Evolutionary conservation across 2,113 vertebrate genomes (phyloP), one percentile per base, ranked within the genome.

Genomic region (Butastur rufipennis): DNA sequence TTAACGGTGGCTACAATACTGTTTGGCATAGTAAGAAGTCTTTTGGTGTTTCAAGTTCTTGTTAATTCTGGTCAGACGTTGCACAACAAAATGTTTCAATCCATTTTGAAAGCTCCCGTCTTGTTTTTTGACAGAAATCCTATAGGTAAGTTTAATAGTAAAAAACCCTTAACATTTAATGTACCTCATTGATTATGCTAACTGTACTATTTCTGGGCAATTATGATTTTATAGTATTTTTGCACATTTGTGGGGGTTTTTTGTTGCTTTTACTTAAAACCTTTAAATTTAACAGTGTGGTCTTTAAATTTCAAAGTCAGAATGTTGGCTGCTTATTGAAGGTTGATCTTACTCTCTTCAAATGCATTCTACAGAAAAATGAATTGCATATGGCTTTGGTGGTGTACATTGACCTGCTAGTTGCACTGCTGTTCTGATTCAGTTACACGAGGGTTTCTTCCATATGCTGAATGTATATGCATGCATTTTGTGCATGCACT

Each of bases 41-140:
- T 99, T 25, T 6, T 98, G 31, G 70, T 99, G 25, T 99, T 99
- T 96, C 94, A 98, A 4, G 95, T 99, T 86, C 97, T 99, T 42
- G 99, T 99, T 83, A 98, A 92, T 78, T 97, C 98, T 52, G 93
- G 99, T 10, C 99, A 99, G 96, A 91, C 67, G 17, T 98, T 99
- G 70, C 99, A 99, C 98, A 98, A 99, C 98, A 98, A 90, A 92
- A 99, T 99, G 99, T 99, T 99, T 95, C 97, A 97, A 26, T 96
- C 98, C 50, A 98, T 99, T 95, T 97, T 99, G 95, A 98, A 85
- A 87, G 98, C 99, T 13, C 99, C 98, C 0, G 98, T 99, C 25
- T 97, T 98, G 94, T 99, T 99, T 98, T 99, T 99, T 82, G 99
- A 99, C 92, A 97, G 98, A 97, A 99, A 99, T 95, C 99, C 99